phyloP scores from a whole-genome alignment of 2,113 vertebrate genomes.

The Ophthalmolycus amberensis region DNA sequence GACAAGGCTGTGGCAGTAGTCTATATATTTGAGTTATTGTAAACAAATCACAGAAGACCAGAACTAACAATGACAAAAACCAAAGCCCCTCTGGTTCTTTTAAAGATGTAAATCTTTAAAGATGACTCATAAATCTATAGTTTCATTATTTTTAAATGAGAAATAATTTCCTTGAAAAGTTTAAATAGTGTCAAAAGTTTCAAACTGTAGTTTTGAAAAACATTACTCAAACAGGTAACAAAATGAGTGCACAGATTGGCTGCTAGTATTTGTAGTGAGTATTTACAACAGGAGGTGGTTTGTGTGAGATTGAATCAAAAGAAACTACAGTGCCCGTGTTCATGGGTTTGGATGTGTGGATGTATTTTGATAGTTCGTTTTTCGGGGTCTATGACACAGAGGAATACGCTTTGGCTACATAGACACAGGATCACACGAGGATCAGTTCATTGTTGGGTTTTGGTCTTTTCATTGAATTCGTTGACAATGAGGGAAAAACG shows the following conservation, averaged over 20 bases:
- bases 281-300: background rate
- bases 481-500: background rate
- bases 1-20: background rate
- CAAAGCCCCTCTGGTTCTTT: background rate
- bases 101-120: background rate
- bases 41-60: background rate
- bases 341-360: background rate
- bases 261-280: background rate
- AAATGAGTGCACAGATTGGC: too few relatives aligned
- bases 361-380: constrained; percentile 22
- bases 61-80: background rate
- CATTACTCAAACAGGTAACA: too few relatives aligned
- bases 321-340: background rate
- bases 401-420: constrained; percentile 5
- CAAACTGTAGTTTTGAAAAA: background rate
- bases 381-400: background rate
- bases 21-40: background rate
- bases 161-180: background rate
- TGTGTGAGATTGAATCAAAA: background rate
- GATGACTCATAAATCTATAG: background rate
- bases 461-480: background rate
- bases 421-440: background rate
- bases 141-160: too few relatives aligned
- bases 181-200: too few relatives aligned
- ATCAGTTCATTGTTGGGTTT: background rate